Conservation (phyloP, 2,888 invertebrate species). For the Pristionchus fissidentatus region DNA sequence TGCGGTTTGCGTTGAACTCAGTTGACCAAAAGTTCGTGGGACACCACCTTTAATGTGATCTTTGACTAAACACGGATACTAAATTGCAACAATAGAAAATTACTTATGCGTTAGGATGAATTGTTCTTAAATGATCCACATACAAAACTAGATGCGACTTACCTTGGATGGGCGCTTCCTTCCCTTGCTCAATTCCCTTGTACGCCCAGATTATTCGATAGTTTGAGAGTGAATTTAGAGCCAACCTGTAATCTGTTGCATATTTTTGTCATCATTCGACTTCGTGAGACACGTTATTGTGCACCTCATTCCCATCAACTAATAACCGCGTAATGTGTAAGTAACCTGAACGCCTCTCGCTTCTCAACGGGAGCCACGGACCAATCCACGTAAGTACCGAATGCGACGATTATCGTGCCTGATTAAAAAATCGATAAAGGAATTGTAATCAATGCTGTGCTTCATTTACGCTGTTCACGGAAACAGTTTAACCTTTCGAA, state of each 20-base stretch:
- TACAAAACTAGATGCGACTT: background rate
- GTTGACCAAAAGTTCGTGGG: no score
- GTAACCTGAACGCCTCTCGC: slow-evolving; percentile 45
- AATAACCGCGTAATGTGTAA: background rate
- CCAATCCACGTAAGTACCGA: slow-evolving; percentile 51
- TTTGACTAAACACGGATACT: no score
- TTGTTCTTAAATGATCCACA: no score
- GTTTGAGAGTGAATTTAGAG: slow-evolving; percentile 57
- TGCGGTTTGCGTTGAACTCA: no score
- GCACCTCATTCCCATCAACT: no score
- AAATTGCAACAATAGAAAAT: no score
- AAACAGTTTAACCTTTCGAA: slow-evolving; percentile 29
- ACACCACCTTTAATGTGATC: no score
- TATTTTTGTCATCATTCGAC: background rate
- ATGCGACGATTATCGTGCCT: slow-evolving; percentile 52
- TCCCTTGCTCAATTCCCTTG: slow-evolving; percentile 52
- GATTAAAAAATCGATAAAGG: background rate
- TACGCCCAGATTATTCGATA: slow-evolving; percentile 66
- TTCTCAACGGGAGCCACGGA: slow-evolving; percentile 43
- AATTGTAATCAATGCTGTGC: no score
- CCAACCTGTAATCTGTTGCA: slow-evolving; percentile 22
- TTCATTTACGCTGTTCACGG: background rate
- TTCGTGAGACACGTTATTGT: background rate
- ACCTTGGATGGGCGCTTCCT: slow-evolving; percentile 27
- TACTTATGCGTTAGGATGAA: no score